Evolutionary conservation across 2,113 vertebrate genomes (phyloP).

Genomic region (Castor canadensis): DNA sequence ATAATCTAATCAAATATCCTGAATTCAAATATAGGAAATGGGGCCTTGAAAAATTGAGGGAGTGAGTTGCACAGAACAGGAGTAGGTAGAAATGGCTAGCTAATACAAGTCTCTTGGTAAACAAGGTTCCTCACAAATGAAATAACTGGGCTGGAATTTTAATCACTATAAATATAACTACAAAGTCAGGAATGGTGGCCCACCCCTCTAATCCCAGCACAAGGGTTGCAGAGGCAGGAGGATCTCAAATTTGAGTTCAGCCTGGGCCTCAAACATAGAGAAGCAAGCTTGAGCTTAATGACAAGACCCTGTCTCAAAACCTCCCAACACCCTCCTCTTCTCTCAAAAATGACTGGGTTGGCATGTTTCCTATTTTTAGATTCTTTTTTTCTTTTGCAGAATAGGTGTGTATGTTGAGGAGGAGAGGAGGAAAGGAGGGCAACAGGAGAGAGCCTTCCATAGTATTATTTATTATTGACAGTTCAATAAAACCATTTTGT

Average conservation of each 20-base stretch:
- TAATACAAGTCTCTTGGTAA: neutral
- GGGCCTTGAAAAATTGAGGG: neutral
- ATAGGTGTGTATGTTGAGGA: neutral
- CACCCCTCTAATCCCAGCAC: neutral
- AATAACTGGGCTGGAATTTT: neutral
- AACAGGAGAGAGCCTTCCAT: neutral
- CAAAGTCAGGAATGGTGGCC: no score
- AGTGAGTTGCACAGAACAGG: neutral
- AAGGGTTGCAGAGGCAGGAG: neutral
- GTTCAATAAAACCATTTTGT: conserved; percentile 35
- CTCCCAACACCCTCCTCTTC: neutral
- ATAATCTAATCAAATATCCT: neutral
- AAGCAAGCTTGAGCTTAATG: no score
- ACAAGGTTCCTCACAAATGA: neutral
- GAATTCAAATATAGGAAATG: neutral
- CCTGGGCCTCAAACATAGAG: neutral
- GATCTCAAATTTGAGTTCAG: neutral
- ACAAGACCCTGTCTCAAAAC: no score
- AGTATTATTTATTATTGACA: neutral
- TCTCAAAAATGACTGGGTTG: neutral
- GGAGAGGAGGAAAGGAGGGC: neutral
- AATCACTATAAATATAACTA: neutral
- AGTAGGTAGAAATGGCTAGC: neutral
- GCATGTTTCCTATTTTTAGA: neutral
- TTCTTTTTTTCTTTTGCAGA: neutral